phyloP scores from a whole-genome alignment of 2,113 vertebrate species.

The Thinocorus orbignyianus region DNA sequence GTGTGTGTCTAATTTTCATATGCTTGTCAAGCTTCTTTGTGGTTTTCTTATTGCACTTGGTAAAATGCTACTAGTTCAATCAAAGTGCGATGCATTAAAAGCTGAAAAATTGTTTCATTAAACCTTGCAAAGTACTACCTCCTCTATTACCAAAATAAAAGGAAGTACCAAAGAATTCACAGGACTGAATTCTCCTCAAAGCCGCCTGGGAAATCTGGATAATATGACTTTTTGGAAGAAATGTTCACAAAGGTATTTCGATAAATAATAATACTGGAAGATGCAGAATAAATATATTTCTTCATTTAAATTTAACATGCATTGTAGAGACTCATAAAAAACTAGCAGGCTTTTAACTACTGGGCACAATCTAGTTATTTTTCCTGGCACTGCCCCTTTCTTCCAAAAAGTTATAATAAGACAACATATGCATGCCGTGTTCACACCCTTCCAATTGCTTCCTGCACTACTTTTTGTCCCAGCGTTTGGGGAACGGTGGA shows the following conservation, averaged over 20 bases:
- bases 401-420: neutral
- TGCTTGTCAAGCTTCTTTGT: neutral
- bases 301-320: neutral
- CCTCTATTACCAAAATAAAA: neutral
- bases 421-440: neutral
- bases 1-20: neutral
- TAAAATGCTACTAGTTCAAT: neutral
- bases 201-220: neutral
- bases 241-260: neutral
- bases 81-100: neutral
- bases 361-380: neutral
- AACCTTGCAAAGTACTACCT: neutral
- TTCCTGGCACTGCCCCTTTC: neutral
- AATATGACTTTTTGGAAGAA: neutral
- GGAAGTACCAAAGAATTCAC: accelerated
- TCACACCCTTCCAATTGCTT: neutral
- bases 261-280: neutral
- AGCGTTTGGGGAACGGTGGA: neutral
- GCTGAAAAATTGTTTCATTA: neutral
- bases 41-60: neutral
- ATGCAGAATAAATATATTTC: neutral
- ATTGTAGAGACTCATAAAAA: neutral
- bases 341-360: neutral
- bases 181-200: neutral
- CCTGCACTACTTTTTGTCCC: neutral